phyloP scores from a whole-genome alignment of 2,113 vertebrate species.

The Trachemys scripta region DNA sequence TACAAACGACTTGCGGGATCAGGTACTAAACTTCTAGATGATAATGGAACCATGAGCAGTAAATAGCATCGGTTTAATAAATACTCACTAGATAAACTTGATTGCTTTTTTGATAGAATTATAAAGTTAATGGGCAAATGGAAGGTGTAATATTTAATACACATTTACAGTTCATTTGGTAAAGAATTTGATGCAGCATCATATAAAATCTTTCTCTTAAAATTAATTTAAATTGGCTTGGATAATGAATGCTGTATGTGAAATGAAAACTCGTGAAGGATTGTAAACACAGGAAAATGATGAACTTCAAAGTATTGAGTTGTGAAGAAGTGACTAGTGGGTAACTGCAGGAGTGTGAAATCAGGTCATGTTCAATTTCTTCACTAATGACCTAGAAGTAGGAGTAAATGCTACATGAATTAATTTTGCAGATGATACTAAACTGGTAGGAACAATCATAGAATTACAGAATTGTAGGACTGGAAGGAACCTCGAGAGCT shows the following conservation, averaged over 20 bases:
- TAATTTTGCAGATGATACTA: background rate
- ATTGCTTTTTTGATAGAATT: slow-evolving; percentile 49
- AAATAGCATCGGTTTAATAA: background rate
- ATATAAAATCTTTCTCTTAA: slow-evolving; percentile 28
- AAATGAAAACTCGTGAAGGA: slow-evolving; percentile 26
- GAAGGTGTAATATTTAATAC: background rate
- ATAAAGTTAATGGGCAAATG: slow-evolving; percentile 33
- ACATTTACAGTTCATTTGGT: slow-evolving; percentile 45
- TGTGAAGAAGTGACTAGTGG: slow-evolving; percentile 19
- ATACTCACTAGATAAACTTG: slow-evolving; percentile 7
- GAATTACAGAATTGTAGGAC: no score
- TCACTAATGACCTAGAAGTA: slow-evolving; percentile 15
- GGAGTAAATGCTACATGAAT: background rate
- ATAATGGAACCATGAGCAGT: background rate
- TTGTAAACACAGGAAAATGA: slow-evolving; percentile 44
- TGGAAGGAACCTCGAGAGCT: no score
- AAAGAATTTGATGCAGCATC: slow-evolving; percentile 23
- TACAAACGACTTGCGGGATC: background rate
- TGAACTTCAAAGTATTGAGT: slow-evolving; percentile 9
- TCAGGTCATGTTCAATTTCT: slow-evolving; percentile 19
- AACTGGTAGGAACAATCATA: background rate
- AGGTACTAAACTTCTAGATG: background rate
- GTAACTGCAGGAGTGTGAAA: slow-evolving; percentile 1
- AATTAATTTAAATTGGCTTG: slow-evolving; percentile 58
- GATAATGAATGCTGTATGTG: slow-evolving; percentile 24